These are phyloP conservation scores for Parochlus steinenii DNA, from an alignment of 2,888 invertebrate genomes.

Conservation along the genomic window DNA sequence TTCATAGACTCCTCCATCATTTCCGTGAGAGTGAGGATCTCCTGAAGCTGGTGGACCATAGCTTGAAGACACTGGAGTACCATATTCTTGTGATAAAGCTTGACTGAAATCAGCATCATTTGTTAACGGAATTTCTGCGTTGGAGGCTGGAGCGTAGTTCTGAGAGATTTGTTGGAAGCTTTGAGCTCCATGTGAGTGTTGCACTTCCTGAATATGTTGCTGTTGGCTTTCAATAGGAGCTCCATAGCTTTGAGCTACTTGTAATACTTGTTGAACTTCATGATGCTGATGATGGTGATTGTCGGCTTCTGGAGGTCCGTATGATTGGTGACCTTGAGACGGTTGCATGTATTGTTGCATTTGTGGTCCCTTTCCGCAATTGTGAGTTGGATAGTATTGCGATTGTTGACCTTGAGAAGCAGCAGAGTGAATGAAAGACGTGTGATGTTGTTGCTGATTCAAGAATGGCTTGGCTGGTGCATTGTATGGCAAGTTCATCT, in stretches of 20 bases:
- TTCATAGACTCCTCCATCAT: conserved; percentile 2
- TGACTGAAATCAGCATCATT: conserved; percentile 12
- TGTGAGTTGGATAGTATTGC: conserved; percentile 5
- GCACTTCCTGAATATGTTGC: not conserved
- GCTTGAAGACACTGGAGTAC: conserved; percentile 14
- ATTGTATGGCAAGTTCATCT: conserved; percentile 9
- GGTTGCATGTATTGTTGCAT: not conserved
- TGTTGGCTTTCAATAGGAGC: not conserved
- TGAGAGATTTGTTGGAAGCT: not conserved
- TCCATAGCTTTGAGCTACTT: conserved; percentile 7
- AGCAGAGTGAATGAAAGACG: conserved; percentile 13
- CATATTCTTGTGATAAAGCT: conserved; percentile 1
- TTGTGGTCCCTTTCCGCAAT: conserved; percentile 11
- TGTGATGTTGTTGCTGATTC: conserved; percentile 20
- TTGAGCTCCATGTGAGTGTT: not conserved
- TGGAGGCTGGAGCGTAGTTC: conserved; percentile 7
- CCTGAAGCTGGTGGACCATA: conserved; percentile 20
- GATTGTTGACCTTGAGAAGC: conserved; percentile 16
- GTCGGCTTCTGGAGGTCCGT: conserved; percentile 22
- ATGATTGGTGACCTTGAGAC: conserved; percentile 14
- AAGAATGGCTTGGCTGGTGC: conserved; percentile 19
- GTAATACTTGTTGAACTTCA: conserved; percentile 23
- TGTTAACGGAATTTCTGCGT: conserved; percentile 10
- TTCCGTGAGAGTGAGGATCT: conserved; percentile 14
- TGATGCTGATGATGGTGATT: conserved; percentile 25